These are phyloP conservation scores for Pterocles burchelli DNA, from an alignment of 2,113 vertebrate genomes.

Conservation along the genomic window DNA sequence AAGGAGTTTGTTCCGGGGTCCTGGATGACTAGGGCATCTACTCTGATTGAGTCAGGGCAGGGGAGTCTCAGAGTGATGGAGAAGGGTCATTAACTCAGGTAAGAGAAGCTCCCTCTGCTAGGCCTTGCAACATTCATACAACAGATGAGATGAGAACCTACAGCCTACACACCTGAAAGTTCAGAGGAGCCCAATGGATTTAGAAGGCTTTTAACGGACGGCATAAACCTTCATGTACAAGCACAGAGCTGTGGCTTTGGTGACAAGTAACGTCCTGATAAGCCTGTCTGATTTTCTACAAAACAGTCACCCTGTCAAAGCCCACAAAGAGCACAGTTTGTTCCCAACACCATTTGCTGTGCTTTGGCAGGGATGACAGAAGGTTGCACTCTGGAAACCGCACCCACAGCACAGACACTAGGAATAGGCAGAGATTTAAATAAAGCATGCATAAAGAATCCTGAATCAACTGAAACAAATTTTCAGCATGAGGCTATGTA, in stretches of 20 bases:
- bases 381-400: background rate
- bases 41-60: background rate
- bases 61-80: background rate
- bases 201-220: background rate
- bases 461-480: background rate
- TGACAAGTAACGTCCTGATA: background rate
- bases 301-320: fast-evolving
- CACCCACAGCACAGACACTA: background rate
- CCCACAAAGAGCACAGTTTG: background rate
- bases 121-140: background rate
- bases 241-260: background rate
- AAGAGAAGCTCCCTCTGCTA: background rate
- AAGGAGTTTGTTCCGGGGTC: background rate
- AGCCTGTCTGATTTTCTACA: background rate
- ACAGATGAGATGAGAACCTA: background rate
- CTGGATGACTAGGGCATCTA: background rate
- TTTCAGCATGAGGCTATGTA: background rate
- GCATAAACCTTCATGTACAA: background rate
- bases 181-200: background rate
- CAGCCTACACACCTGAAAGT: background rate
- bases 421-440: background rate
- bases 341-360: background rate
- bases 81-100: background rate
- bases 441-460: background rate
- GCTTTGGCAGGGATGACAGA: background rate